These are phyloP conservation scores for Cephalotes varians DNA, from an alignment of 2,888 invertebrate species.

Conservation along the genomic window DNA sequence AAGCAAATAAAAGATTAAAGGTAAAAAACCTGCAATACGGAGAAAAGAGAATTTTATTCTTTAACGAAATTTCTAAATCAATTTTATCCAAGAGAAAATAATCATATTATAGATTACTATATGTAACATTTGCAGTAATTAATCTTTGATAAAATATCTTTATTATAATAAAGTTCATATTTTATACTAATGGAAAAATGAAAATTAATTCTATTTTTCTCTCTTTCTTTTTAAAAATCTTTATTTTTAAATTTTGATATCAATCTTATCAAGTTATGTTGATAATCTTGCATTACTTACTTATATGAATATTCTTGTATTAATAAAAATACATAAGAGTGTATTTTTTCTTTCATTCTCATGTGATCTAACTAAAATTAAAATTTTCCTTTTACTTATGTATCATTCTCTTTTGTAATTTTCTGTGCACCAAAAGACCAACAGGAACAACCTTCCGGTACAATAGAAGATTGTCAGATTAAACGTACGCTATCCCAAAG, in stretches of 20 bases:
- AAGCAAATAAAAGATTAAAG: conserved; percentile 6
- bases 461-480: conserved; percentile 41
- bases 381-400: background rate
- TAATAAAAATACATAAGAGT: background rate
- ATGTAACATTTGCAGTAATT: background rate
- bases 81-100: background rate
- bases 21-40: background rate
- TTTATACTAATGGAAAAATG: background rate
- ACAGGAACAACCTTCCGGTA: conserved; percentile 10
- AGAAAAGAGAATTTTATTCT: background rate
- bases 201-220: background rate
- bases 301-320: background rate
- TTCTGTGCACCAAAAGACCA: background rate
- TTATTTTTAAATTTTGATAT: background rate
- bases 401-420: conserved; percentile 23
- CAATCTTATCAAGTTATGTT: background rate
- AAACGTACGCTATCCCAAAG: conserved; percentile 32
- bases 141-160: background rate
- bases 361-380: background rate
- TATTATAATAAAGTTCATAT: background rate
- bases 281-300: background rate
- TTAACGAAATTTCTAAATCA: background rate
- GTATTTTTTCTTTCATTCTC: background rate
- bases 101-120: background rate
- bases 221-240: background rate